Conservation (phyloP, 2,113 vertebrate genomes). For the Indicator maculatus region DNA sequence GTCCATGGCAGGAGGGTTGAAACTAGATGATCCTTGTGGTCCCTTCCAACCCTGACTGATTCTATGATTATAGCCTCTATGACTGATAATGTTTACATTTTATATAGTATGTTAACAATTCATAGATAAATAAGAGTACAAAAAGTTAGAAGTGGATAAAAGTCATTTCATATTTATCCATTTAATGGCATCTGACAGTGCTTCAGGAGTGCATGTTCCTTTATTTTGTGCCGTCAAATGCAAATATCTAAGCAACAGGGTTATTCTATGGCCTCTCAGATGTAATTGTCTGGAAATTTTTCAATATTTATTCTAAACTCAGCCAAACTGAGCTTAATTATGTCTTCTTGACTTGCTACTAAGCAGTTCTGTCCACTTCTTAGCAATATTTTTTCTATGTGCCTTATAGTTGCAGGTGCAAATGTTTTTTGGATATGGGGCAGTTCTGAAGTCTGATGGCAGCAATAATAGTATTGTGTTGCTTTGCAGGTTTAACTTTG, state of each 20-base stretch:
- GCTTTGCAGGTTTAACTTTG: conserved; percentile 78
- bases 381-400: not conserved
- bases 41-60: too few relatives aligned
- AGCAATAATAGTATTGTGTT: not conserved
- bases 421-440: not conserved
- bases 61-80: too few relatives aligned
- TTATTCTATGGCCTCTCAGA: not conserved
- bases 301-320: not conserved
- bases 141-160: not conserved
- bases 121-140: not conserved
- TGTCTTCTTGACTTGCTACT: not conserved
- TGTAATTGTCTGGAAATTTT: not conserved
- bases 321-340: not conserved
- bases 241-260: not conserved
- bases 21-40: too few relatives aligned
- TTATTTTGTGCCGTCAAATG: not conserved
- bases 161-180: not conserved
- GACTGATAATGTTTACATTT: not conserved
- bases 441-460: not conserved
- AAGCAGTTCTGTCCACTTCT: not conserved
- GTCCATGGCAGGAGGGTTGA: too few relatives aligned
- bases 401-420: not conserved
- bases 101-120: not conserved
- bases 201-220: not conserved
- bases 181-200: not conserved